Conservation (phyloP, 2,797 vertebrate species). For the Periparus ater region DNA sequence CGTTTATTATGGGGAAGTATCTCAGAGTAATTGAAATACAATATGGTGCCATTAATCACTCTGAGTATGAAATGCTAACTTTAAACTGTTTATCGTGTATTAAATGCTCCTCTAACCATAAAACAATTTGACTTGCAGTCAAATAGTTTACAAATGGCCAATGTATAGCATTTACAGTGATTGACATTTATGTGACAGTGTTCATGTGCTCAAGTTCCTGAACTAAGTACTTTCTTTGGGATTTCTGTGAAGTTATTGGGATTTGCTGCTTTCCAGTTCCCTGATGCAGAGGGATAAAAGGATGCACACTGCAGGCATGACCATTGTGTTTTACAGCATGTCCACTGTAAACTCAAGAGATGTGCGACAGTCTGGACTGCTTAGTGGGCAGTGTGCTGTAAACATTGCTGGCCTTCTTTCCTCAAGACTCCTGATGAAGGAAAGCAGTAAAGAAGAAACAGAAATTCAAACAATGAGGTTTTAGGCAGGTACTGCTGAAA, state of each 20-base stretch:
- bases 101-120: constrained; percentile 75
- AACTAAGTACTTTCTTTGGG: not conserved
- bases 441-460: not conserved
- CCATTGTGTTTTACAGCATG: not conserved
- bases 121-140: constrained; percentile 71
- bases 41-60: constrained; percentile 77
- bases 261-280: not conserved
- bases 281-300: not conserved
- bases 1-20: constrained; percentile 75
- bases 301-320: not conserved
- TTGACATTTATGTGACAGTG: not conserved
- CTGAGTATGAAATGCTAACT: constrained; percentile 72
- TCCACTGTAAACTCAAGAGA: not conserved
- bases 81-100: constrained; percentile 73
- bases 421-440: not conserved
- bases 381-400: not conserved
- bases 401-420: not conserved
- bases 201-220: not conserved
- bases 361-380: not conserved
- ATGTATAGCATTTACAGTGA: not conserved
- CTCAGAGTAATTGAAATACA: constrained; percentile 79
- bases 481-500: not conserved
- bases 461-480: not conserved
- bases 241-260: not conserved
- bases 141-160: constrained; percentile 28